phyloP scores from a whole-genome alignment of 2,113 vertebrate species.

The Propithecus coquereli region DNA sequence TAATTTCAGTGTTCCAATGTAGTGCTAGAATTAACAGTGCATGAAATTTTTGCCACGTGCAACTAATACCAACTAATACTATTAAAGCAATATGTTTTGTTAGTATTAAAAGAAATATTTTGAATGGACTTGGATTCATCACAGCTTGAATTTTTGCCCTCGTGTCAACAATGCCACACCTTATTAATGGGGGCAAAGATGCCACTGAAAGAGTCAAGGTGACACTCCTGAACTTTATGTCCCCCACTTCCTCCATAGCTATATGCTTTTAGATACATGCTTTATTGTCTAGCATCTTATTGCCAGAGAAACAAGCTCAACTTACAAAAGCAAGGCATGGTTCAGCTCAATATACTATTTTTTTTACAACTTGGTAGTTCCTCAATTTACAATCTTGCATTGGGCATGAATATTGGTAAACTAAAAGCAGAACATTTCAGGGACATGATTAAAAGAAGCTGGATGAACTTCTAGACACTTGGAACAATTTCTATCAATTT shows the following conservation, averaged over 20 bases:
- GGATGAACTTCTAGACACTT: constrained; percentile 25
- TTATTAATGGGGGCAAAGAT: background rate
- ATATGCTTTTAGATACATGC: background rate
- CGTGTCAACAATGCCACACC: background rate
- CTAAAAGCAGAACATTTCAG: constrained; percentile 17
- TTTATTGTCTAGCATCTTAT: background rate
- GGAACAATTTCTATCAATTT: constrained; percentile 41
- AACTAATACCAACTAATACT: constrained; percentile 39
- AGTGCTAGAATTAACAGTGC: background rate
- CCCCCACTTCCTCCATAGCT: background rate
- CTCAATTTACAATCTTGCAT: constrained; percentile 4
- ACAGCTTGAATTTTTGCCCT: constrained; percentile 10
- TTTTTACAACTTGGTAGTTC: background rate
- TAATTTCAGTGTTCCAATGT: background rate
- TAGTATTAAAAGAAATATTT: constrained; percentile 25
- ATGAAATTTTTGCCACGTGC: constrained; percentile 44
- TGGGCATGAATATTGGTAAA: background rate
- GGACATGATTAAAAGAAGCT: background rate
- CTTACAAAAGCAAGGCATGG: background rate
- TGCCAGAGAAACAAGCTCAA: background rate
- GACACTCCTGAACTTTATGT: background rate
- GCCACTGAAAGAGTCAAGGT: background rate
- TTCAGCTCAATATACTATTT: background rate
- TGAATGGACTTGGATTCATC: background rate
- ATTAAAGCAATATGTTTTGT: background rate